Evolutionary conservation across 2,888 invertebrate species (phyloP).

Genomic region (Deilephila elpenor): DNA sequence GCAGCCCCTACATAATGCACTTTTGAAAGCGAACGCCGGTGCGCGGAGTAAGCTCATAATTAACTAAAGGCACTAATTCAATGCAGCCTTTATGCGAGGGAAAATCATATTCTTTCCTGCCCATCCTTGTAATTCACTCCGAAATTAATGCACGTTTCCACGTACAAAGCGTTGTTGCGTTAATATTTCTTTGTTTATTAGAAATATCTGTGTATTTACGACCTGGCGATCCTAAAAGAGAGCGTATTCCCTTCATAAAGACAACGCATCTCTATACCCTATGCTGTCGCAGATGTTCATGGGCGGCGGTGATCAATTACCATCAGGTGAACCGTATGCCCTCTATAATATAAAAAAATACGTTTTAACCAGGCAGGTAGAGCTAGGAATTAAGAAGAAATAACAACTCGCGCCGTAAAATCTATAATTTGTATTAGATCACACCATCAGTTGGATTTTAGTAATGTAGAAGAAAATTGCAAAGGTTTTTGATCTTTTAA

Average conservation of each 20-base stretch:
- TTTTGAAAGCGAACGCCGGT: neutral
- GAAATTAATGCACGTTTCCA: neutral
- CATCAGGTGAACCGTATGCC: neutral
- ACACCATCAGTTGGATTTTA: neutral
- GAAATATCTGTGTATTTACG: too few species aligned
- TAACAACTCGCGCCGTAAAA: too few species aligned
- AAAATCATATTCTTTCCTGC: neutral
- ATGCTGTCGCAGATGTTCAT: neutral
- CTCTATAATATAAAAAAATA: too few species aligned
- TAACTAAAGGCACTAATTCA: constrained; percentile 13
- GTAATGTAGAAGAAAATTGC: too few species aligned
- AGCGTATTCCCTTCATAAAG: too few species aligned
- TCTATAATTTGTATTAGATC: too few species aligned
- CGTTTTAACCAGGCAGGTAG: too few species aligned
- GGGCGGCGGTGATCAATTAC: neutral
- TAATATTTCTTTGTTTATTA: neutral
- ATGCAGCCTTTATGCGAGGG: neutral
- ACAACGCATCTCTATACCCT: too few species aligned
- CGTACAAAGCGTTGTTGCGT: neutral
- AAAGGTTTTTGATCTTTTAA: too few species aligned
- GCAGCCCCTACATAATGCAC: neutral
- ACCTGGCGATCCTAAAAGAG: neutral
- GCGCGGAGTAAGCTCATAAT: neutral
- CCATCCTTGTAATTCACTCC: neutral
- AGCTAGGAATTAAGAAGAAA: too few species aligned